Evolutionary conservation across 2,797 vertebrate species (phyloP), one percentile per base, ranked within the genome.

Genomic region (Cuculus canorus): DNA sequence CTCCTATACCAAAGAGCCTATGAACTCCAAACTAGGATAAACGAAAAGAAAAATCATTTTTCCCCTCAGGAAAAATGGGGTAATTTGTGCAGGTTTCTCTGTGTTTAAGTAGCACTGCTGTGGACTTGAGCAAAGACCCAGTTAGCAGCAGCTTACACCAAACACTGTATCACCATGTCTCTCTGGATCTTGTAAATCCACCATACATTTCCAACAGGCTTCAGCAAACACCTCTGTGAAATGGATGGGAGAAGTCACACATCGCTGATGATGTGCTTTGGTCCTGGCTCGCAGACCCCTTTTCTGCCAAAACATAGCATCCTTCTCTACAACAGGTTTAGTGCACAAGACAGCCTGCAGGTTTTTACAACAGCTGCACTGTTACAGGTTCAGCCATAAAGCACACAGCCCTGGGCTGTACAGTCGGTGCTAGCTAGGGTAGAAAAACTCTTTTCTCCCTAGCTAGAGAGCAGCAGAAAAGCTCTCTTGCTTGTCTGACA

Each of bases 171-270:
- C 73, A 45, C 43, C 25, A 1, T 3, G 24, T 84, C 72, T 77
- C 78, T 71, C 72, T 50, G 60, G 47, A n/a, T 78, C 63, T 22
- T 78, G 43, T 69, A 95, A 91, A 75, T 66, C 91, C 92, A 75
- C 71, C 80, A 30, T 2, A 24, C 28, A 32, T 69, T 85, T 88
- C 52, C 78, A 96, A 60, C 41, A 73, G 66, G n/a, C 66, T 80
- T 93, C 90, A 66, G 91, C 63, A 92, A 95, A 81, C 47, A 84
- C 70, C 93, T 92, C 53, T 41, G 56, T 82, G 95, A 95, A 96
- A 85, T 13, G 71, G 71, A 69, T 41, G 48, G 70, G 68, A 28
- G 83, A 90, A 93, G 81, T 37, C 56, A 37, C 82, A 80, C 75
- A 72, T 57, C 33, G 41, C 30, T 41, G 43, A 32, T 33, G 39